phyloP scores from a whole-genome alignment of 2,113 vertebrate species.

The Himantopus leucocephalus region DNA sequence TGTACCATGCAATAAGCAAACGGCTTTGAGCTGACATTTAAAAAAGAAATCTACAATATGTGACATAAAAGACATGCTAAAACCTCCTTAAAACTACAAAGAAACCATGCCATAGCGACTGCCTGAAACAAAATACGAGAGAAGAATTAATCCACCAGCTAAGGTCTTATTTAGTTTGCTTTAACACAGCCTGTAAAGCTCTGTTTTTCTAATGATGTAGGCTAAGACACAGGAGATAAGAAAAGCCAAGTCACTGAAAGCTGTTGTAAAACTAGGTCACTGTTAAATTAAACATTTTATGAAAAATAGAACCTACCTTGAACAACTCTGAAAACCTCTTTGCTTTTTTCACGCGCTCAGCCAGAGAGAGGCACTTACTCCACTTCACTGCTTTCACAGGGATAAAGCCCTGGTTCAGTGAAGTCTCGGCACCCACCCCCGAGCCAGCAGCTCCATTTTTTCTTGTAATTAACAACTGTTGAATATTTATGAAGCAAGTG shows the following conservation, averaged over 20 bases:
- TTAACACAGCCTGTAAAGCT: conserved; percentile 35
- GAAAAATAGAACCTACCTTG: conserved; percentile 32
- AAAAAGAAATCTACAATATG: background rate
- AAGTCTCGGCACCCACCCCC: background rate
- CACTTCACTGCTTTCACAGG: background rate
- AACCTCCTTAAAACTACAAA: conserved; percentile 8
- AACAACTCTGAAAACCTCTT: conserved; percentile 17
- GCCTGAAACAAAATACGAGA: conserved; percentile 3
- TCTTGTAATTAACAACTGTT: conserved; percentile 29
- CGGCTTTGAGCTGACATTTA: background rate
- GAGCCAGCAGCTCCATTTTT: background rate
- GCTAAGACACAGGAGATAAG: conserved; percentile 47
- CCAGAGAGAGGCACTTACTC: background rate
- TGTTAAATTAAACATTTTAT: conserved; percentile 62
- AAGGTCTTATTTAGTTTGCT: conserved; percentile 3
- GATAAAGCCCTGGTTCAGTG: background rate
- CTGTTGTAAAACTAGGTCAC: conserved; percentile 54
- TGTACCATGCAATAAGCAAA: background rate
- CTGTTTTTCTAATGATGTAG: conserved; percentile 39
- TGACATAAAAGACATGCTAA: background rate
- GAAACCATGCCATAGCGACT: background rate
- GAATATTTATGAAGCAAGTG: conserved; percentile 31
- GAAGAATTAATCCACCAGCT: conserved; percentile 17
- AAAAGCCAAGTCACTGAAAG: conserved; percentile 36
- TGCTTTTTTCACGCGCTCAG: background rate